A percentile compares a stretch with the other conserved stretches of the same genome.
Conservation (phyloP, 2,113 vertebrate species). For the Chionodraco myersi region DNA sequence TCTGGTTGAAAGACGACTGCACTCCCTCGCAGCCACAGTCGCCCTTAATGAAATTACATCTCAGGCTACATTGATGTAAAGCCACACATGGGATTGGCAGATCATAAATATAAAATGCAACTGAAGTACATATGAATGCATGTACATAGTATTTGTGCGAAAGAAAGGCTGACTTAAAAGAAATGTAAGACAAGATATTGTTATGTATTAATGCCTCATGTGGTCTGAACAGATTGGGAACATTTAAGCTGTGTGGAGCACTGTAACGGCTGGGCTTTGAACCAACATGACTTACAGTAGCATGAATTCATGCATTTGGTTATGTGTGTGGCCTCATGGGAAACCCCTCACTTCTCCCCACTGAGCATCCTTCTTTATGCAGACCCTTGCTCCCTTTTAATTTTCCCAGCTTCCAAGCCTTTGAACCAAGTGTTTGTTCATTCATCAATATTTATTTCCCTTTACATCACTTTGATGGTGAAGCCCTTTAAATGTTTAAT, state of each 20-base stretch:
- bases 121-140: background rate
- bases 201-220: constrained; percentile 17
- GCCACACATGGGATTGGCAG: background rate
- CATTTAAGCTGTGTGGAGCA: constrained; percentile 9
- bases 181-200: constrained; percentile 5
- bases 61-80: background rate
- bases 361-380: constrained; percentile 23
- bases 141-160: constrained; percentile 13
- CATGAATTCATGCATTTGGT: constrained; percentile 31
- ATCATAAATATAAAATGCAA: background rate
- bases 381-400: constrained; percentile 58
- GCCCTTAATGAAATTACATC: too few relatives aligned
- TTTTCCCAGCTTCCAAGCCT: constrained; percentile 56
- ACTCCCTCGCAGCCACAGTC: too few relatives aligned
- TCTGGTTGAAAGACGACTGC: too few relatives aligned
- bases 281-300: constrained; percentile 9
- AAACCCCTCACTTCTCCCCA: constrained; percentile 19
- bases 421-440: constrained; percentile 67
- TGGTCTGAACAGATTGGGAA: constrained; percentile 27
- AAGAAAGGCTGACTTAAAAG: background rate
- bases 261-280: constrained; percentile 36
- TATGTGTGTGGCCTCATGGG: constrained; percentile 2
- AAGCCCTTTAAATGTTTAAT: constrained; percentile 79
- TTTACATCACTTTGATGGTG: constrained; percentile 72
- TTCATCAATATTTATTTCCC: constrained; percentile 78